Percentiles rank a stretch among this genome's conserved stretches.
phyloP scores from a whole-genome alignment of 2,797 vertebrate species.

The Gallirallus australis region DNA sequence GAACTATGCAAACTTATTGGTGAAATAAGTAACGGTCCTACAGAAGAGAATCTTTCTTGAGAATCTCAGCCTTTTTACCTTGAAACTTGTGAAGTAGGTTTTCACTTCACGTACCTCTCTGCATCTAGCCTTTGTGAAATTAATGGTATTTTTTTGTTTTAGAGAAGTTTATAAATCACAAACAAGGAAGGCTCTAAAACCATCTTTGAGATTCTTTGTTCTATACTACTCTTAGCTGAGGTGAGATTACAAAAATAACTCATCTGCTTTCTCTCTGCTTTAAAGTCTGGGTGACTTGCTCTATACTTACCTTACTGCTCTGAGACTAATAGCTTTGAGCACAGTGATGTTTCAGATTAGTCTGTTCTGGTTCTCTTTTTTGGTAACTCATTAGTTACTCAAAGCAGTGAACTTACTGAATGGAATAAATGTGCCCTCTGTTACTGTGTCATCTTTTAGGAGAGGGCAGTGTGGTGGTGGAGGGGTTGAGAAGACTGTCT shows the following conservation, averaged over 20 bases:
- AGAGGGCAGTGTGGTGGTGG: neutral
- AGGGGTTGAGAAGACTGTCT: neutral
- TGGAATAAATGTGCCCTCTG: neutral
- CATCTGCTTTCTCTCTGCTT: neutral
- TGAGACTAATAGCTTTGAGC: neutral
- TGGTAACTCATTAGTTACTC: neutral
- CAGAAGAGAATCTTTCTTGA: constrained; percentile 79
- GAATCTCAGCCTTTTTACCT: constrained; percentile 68
- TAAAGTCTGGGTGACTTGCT: neutral
- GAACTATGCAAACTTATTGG: constrained; percentile 77
- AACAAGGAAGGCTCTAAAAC: neutral
- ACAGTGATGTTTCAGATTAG: fast-evolving
- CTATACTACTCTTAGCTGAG: neutral
- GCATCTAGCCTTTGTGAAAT: neutral
- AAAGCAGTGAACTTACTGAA: neutral
- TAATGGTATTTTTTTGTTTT: neutral
- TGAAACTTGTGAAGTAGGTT: neutral
- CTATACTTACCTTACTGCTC: neutral
- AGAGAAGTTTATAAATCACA: neutral
- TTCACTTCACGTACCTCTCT: neutral
- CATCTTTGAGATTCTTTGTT: neutral
- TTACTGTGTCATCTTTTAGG: neutral
- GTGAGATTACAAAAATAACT: neutral
- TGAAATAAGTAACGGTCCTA: constrained; percentile 77
- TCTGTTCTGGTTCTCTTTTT: neutral